Base-by-base conservation (phyloP, 1,140 invertebrate species). In the Dendrolimus punctatus region DNA sequence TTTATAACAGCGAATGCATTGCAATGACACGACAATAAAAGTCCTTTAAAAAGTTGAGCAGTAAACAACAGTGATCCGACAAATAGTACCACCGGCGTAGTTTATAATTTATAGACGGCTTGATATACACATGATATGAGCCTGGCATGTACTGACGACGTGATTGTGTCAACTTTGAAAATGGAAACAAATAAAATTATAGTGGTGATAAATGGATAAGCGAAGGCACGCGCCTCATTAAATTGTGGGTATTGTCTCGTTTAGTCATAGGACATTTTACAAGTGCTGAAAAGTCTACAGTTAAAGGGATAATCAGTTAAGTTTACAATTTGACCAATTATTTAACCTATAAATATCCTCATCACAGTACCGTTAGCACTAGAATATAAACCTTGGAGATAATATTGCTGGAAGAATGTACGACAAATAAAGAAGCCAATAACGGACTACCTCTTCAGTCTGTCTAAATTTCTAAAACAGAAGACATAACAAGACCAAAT, bases 121-220 rank as follows among this genome's bases (percentile, higher is more conserved):
- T 66, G 77, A 76, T 76, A 64, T 61, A 60, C 77, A 76, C 77
- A 77, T 66, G 71, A 59, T 23, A 23, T 23, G 23, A 23, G 23
- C 62, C 72, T 65, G 77, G 76, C 64, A 73, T 68, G 78, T 82
- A 82, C 81, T 82, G 76, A 80, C 73, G 75, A 81, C 78, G 77
- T 80, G 79, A 81, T 79, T 80, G 80, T 23, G 23, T 80, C 66
- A 71, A 77, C 76, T 79, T 72, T 62, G 67, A 70, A 84, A 78
- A 84, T 73, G 75, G 66, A 53, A 83, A 81, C 76, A 76, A 80
- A 76, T 83, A 81, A 78, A 80, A 81, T 80, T 80, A 78, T 71
- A 59, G 68, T 68, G 60, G 76, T 83, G 80, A 83, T 83, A 79
- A 83, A 83, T 83, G 75, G 63, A 76, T 58, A 55, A 58, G 63